Conservation (phyloP, 2,888 invertebrate species). For the Tryphoninae sp. region DNA sequence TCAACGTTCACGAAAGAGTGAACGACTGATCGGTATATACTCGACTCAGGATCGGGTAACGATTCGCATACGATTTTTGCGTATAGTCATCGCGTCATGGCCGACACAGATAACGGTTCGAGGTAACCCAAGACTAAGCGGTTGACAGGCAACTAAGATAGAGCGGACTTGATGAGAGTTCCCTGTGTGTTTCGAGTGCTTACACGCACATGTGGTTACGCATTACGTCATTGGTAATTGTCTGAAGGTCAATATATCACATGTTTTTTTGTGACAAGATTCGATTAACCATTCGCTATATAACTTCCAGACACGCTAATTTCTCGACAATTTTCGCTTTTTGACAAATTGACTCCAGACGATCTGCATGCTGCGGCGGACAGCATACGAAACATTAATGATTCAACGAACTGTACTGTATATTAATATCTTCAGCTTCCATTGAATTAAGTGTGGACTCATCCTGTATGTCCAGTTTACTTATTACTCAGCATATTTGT, state of each 20-base stretch:
- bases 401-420: too few species aligned
- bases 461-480: too few species aligned
- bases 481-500: too few species aligned
- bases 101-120: conserved; percentile 68
- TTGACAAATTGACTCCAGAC: too few species aligned
- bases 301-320: neutral
- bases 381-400: too few species aligned
- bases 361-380: too few species aligned
- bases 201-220: neutral
- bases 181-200: neutral
- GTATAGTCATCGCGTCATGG: conserved; percentile 64
- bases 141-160: neutral
- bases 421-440: too few species aligned
- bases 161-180: neutral
- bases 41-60: neutral
- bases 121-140: conserved; percentile 57
- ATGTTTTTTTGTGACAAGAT: neutral
- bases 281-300: neutral
- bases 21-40: conserved; percentile 11
- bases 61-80: conserved; percentile 20
- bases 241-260: neutral
- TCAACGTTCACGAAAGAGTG: conserved; percentile 14
- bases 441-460: too few species aligned
- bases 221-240: conserved; percentile 10
- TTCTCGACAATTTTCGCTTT: too few species aligned